Evolutionary conservation across 2,113 vertebrate species (phyloP).

Genomic region (Crotalus tigris): DNA sequence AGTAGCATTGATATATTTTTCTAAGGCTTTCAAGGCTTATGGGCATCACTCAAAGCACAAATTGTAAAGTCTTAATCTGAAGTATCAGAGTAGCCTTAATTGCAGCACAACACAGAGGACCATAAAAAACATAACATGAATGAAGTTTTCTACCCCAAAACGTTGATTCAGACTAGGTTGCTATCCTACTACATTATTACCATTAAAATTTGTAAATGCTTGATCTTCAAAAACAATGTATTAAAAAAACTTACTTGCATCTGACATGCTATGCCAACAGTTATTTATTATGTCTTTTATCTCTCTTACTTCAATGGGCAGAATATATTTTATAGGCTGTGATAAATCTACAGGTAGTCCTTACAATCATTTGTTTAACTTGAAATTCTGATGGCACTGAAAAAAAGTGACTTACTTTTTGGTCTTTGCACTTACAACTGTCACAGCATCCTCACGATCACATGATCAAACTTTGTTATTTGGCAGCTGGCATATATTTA

Average conservation of each 20-base stretch:
- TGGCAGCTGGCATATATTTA: no score
- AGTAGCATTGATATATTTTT: background rate
- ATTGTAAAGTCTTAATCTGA: background rate
- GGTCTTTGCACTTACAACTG: no score
- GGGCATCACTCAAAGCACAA: background rate
- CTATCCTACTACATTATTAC: slow-evolving; percentile 9
- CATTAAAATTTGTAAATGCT: slow-evolving; percentile 31
- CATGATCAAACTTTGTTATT: no score
- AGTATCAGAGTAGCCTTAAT: background rate
- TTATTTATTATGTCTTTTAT: background rate
- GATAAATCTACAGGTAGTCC: background rate
- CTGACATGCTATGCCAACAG: no score
- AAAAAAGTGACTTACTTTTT: no score
- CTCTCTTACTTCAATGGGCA: background rate
- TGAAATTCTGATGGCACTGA: no score
- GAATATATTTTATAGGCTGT: background rate
- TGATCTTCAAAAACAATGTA: slow-evolving; percentile 5
- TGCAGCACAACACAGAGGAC: background rate
- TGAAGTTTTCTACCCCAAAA: background rate
- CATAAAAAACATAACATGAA: background rate
- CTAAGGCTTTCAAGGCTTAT: background rate
- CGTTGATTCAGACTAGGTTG: background rate
- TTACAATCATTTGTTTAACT: no score
- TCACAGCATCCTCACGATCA: no score
- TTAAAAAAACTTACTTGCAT: background rate